These are phyloP conservation scores for Leptoteleia sp. DNA, from an alignment of 1,140 invertebrate genomes.

Conservation along the genomic window DNA sequence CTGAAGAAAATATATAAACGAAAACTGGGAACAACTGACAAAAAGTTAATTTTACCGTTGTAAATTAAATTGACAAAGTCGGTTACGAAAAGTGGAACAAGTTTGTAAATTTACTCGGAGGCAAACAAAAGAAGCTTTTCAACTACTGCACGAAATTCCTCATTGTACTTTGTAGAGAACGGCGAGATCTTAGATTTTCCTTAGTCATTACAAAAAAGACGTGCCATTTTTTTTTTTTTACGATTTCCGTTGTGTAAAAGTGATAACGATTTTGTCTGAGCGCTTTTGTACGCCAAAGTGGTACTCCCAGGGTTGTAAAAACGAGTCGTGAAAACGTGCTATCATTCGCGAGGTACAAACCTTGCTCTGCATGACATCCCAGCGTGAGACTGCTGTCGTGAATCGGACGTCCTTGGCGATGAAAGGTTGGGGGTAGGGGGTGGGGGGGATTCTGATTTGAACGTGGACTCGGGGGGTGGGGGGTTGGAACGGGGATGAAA, in stretches of 20 bases:
- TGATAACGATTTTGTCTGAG: constrained; percentile 30
- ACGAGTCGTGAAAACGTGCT: constrained; percentile 56
- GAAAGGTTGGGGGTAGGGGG: constrained; percentile 61
- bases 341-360: constrained; percentile 69
- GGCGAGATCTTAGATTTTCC: constrained; percentile 1
- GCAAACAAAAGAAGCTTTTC: too few relatives aligned
- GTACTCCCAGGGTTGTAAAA: constrained; percentile 62
- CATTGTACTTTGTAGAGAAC: neutral
- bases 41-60: too few relatives aligned
- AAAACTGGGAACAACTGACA: too few relatives aligned
- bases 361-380: constrained; percentile 69
- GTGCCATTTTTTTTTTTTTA: constrained; percentile 45
- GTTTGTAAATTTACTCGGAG: too few relatives aligned
- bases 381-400: constrained; percentile 64
- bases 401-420: constrained; percentile 61
- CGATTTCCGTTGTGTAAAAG: constrained; percentile 51
- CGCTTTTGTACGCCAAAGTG: constrained; percentile 45
- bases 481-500: constrained; percentile 64
- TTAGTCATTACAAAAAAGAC: constrained; percentile 15
- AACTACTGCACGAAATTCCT: too few relatives aligned
- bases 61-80: too few relatives aligned
- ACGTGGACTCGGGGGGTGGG: too few relatives aligned
- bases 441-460: constrained; percentile 63
- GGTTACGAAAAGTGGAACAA: too few relatives aligned
- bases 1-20: too few relatives aligned